A percentile compares a stretch with the other conserved stretches of the same genome.
Conservation (phyloP, 2,888 invertebrate species). For the Lycocerus yunnanus region DNA sequence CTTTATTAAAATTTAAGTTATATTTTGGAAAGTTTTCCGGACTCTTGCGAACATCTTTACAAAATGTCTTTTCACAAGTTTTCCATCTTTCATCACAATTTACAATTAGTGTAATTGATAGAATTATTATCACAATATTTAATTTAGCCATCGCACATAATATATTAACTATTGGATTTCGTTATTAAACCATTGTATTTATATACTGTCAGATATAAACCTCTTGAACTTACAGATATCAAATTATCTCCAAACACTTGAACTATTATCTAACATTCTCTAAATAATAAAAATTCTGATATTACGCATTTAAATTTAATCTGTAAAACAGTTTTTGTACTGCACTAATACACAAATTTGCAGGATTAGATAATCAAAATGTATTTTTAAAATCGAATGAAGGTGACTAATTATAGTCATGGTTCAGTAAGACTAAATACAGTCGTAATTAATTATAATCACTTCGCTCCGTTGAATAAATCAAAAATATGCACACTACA, state of each 20-base stretch:
- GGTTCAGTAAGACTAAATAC: background rate
- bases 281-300: background rate
- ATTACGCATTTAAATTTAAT: background rate
- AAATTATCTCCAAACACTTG: background rate
- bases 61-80: constrained; percentile 19
- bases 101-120: background rate
- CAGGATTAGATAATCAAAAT: background rate
- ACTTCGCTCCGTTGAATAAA: background rate
- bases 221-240: background rate
- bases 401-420: background rate
- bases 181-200: background rate
- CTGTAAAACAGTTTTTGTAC: no score
- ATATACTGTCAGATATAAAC: background rate
- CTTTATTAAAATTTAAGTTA: background rate
- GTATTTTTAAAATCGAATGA: background rate
- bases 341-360: no score
- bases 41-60: constrained; percentile 4
- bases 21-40: constrained; percentile 54
- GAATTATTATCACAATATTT: background rate
- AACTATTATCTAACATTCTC: background rate
- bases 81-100: constrained; percentile 3
- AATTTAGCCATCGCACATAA: background rate
- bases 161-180: background rate
- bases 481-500: background rate
- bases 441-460: background rate